phyloP scores from a whole-genome alignment of 2,113 vertebrate species.

The Lycaon pictus region DNA sequence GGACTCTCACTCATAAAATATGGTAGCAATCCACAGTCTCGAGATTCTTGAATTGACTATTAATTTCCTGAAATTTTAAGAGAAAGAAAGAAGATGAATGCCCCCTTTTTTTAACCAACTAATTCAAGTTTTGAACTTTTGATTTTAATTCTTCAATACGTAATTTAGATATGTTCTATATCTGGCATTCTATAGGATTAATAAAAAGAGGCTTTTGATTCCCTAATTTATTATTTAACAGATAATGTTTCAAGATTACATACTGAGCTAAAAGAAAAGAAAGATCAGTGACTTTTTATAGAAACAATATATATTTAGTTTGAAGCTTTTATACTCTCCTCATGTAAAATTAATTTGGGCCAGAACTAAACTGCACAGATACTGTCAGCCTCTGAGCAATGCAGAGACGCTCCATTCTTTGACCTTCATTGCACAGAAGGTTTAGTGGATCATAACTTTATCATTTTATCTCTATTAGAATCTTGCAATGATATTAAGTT shows the following conservation, averaged over 20 bases:
- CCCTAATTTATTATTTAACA: slow-evolving; percentile 57
- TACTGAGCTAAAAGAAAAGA: slow-evolving; percentile 46
- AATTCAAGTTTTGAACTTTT: slow-evolving; percentile 49
- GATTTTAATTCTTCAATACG: slow-evolving; percentile 58
- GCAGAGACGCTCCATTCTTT: background rate
- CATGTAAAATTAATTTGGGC: slow-evolving; percentile 68
- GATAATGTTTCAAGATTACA: slow-evolving; percentile 62
- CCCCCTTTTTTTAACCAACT: background rate
- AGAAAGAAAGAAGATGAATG: background rate
- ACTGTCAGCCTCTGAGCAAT: background rate
- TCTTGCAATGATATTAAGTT: slow-evolving; percentile 65
- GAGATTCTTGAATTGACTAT: background rate
- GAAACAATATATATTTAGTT: slow-evolving; percentile 67
- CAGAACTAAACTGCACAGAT: background rate
- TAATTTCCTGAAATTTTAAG: slow-evolving; percentile 50
- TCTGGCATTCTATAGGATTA: slow-evolving; percentile 43
- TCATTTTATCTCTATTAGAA: slow-evolving; percentile 67
- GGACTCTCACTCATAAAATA: background rate
- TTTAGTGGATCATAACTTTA: slow-evolving; percentile 65
- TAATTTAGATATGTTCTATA: slow-evolving; percentile 55
- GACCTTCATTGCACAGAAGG: slow-evolving; percentile 50
- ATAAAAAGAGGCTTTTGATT: slow-evolving; percentile 38
- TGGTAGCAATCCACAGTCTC: background rate
- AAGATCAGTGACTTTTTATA: slow-evolving; percentile 63
- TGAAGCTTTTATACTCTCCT: slow-evolving; percentile 66